These are phyloP conservation scores for Nilaparvata lugens DNA, from an alignment of 1,140 invertebrate species.

Conservation along the genomic window DNA sequence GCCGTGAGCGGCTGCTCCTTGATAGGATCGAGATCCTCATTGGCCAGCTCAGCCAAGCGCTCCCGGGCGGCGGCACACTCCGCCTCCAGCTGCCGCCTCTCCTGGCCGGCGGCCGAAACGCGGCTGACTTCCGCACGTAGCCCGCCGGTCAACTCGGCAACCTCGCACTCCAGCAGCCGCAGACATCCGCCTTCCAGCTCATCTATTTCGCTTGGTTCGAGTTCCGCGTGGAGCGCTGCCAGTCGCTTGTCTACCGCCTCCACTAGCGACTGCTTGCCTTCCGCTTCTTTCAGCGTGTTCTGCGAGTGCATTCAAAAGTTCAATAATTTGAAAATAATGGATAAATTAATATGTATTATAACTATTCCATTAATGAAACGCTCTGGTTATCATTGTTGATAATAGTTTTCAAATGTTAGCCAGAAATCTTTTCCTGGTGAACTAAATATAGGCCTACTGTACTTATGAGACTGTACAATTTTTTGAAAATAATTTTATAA, in stretches of 20 bases:
- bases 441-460: too few relatives aligned
- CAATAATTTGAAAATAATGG: too few relatives aligned
- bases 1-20: slow-evolving; percentile 24
- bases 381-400: too few relatives aligned
- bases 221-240: slow-evolving; percentile 69
- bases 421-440: too few relatives aligned
- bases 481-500: too few relatives aligned
- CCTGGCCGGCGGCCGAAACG: slow-evolving; percentile 52
- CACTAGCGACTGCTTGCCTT: slow-evolving; percentile 70
- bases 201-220: slow-evolving; percentile 68
- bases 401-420: too few relatives aligned
- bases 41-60: slow-evolving; percentile 12
- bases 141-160: slow-evolving; percentile 49
- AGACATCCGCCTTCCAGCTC: slow-evolving; percentile 54
- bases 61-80: slow-evolving; percentile 32
- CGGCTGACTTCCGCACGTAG: slow-evolving; percentile 63
- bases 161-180: slow-evolving; percentile 46
- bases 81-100: slow-evolving; percentile 63
- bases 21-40: slow-evolving; percentile 9
- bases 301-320: too few relatives aligned
- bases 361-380: too few relatives aligned
- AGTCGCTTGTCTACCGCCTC: slow-evolving; percentile 75
- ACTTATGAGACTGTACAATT: too few relatives aligned
- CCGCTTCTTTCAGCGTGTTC: slow-evolving; percentile 70
- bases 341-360: too few relatives aligned